Evolutionary conservation across 2,113 vertebrate species (phyloP).

Genomic region (Actinemys pallida): DNA sequence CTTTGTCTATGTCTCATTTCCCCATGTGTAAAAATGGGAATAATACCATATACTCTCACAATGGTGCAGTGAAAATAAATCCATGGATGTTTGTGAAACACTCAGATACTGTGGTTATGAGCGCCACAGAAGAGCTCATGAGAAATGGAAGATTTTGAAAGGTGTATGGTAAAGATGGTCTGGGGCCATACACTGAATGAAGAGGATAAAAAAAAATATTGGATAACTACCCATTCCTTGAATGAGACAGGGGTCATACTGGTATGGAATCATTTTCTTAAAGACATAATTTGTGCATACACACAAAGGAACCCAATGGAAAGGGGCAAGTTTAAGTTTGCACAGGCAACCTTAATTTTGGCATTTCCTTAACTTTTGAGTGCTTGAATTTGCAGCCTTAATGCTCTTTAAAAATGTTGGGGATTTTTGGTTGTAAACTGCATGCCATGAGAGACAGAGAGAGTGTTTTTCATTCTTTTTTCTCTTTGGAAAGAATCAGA

Average conservation of each 20-base stretch:
- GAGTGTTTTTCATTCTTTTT: neutral
- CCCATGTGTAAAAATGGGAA: neutral
- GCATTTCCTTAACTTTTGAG: fast-evolving
- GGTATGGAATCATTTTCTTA: neutral
- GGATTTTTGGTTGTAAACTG: neutral
- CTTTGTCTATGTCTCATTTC: neutral
- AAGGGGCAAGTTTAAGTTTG: neutral
- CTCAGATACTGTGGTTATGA: neutral
- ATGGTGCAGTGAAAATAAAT: neutral
- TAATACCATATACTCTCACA: neutral
- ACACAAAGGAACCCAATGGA: neutral
- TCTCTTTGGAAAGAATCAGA: neutral
- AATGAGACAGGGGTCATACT: neutral
- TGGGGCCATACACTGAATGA: neutral
- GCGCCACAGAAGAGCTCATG: neutral
- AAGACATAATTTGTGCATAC: neutral
- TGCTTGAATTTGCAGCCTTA: neutral
- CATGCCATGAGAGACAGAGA: neutral
- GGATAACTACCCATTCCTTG: neutral
- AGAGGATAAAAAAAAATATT: constrained; percentile 24
- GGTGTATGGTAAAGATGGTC: neutral
- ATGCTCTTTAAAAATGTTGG: neutral
- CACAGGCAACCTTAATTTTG: neutral
- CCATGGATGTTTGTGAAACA: neutral
- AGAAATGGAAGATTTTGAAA: constrained; percentile 15